Evolutionary conservation across 2,113 vertebrate genomes (phyloP), one percentile per base, ranked within the genome.

Genomic region (Scartelaos histophorus): DNA sequence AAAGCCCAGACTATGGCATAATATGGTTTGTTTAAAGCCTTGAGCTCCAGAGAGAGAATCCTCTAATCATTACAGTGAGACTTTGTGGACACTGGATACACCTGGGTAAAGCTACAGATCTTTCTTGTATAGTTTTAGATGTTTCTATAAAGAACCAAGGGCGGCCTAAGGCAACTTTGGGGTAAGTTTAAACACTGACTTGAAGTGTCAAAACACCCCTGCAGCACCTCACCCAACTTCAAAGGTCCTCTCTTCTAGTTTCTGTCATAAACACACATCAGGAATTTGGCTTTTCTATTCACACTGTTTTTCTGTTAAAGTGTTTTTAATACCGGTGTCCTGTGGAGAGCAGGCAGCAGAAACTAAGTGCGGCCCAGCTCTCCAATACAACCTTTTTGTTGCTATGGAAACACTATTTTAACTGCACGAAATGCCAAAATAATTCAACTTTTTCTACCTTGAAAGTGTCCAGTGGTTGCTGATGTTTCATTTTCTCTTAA

Each of bases 151-250:
- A 81, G 67, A 82, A 81, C 68, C 65, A 78, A 81, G 71, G 62
- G 38, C 70, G 73, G 79, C 86, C 74, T 22, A 19, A 56, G 83
- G 85, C 74, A 74, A 83, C 43, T 62, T 43, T 38, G 81, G 74
- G 21, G 70, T 70, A 73, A 80, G 83, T 83, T 82, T 80, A 81
- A 85, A 87, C 70, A 81, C 67, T 66, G 69, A 76, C 61, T 77
- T 79, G 73, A 71, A 80, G 78, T 82, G 76, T 82, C 78, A 76
- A 22, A 76, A 84, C 68, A 79, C 45, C 83, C 86, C 82, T 79
- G 79, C 60, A 86, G 74, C 85, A 75, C 56, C 13, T 69, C 73
- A 60, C 43, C 71, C 67, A 84, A 83, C 70, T 84, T 87, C 75
- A 85, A 90, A 90, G 82, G 46, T 13, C 24, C 70, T 76, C 66